phyloP scores from a whole-genome alignment of 2,113 vertebrate genomes.

The Phainopepla nitens region DNA sequence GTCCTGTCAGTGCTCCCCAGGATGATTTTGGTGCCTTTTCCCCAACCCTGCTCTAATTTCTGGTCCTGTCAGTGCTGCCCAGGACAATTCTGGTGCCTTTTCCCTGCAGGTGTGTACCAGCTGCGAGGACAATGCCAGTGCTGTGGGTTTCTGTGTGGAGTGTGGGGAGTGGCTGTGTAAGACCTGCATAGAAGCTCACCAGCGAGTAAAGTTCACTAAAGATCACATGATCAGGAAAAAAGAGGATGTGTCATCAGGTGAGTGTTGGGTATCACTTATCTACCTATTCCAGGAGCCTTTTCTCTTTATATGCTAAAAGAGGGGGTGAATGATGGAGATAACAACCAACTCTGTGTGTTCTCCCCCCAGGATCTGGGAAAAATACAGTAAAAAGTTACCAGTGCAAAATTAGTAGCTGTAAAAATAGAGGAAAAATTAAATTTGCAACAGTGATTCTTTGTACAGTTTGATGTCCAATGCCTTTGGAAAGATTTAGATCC shows the following conservation, averaged over 20 bases:
- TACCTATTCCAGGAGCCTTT: neutral
- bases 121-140: slow-evolving; percentile 95
- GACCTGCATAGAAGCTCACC: slow-evolving; percentile 97
- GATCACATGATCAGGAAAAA: slow-evolving; percentile 97
- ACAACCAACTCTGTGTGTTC: neutral
- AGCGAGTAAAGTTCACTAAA: slow-evolving; percentile 97
- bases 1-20: neutral
- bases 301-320: neutral
- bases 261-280: neutral
- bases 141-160: slow-evolving; percentile 94
- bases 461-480: neutral
- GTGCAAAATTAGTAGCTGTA: neutral
- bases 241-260: slow-evolving; percentile 91
- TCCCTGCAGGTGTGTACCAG: slow-evolving; percentile 90
- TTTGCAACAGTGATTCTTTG: neutral
- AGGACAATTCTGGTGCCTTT: neutral
- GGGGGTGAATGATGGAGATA: neutral
- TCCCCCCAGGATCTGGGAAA: no score
- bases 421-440: neutral
- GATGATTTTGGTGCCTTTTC: neutral
- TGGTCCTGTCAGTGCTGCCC: neutral
- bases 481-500: neutral
- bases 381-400: neutral
- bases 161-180: slow-evolving; percentile 98
- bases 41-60: accelerated